These are phyloP conservation scores for Geococcyx californianus DNA, from an alignment of 2,113 vertebrate genomes.

Conservation along the genomic window DNA sequence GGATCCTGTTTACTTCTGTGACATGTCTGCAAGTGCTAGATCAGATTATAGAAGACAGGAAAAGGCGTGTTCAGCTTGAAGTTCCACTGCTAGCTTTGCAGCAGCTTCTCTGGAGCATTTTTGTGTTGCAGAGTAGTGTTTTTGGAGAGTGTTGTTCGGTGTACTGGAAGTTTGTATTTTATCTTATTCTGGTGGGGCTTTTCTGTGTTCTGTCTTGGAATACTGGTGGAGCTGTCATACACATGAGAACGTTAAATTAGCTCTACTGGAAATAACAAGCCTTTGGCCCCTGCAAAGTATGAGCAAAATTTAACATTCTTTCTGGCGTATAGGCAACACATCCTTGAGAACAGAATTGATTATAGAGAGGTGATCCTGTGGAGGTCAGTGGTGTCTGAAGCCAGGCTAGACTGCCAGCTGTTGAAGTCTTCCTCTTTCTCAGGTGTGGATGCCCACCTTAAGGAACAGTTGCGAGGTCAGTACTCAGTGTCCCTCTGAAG, in stretches of 20 bases:
- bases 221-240: background rate
- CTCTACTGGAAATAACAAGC: background rate
- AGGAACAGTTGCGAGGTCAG: background rate
- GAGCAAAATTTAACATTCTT: background rate
- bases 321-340: background rate
- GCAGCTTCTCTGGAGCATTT: background rate
- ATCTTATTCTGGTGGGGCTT: background rate
- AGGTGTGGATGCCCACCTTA: background rate
- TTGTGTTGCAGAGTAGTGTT: background rate
- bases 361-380: background rate
- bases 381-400: background rate
- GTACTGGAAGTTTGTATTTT: background rate
- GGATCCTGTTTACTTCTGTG: conserved; percentile 39
- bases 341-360: background rate
- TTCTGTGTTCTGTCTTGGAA: background rate
- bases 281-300: background rate
- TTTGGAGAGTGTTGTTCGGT: background rate
- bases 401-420: background rate
- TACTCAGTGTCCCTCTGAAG: background rate
- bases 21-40: conserved; percentile 27
- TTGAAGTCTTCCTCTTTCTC: background rate
- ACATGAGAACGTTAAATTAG: background rate
- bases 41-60: conserved; percentile 67
- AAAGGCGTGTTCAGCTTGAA: conserved; percentile 57
- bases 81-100: background rate